A percentile compares a stretch with the other conserved stretches of the same genome.
Evolutionary conservation across 2,888 invertebrate genomes (phyloP).

Genomic region (Protophormia terraenovae): DNA sequence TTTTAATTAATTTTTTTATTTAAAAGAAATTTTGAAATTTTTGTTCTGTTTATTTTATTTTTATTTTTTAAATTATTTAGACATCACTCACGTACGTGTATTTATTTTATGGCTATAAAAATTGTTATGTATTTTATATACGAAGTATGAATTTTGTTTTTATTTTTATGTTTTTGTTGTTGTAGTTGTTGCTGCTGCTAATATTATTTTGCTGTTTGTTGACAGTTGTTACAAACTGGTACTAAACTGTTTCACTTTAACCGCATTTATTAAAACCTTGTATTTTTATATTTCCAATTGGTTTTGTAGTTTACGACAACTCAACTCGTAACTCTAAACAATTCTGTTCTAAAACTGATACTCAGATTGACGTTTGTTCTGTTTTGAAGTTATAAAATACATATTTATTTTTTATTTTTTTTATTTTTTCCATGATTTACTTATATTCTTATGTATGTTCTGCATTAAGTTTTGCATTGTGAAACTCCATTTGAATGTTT

Average conservation of each 20-base stretch:
- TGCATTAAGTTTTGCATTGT: conserved; percentile 33
- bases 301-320: neutral
- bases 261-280: conserved; percentile 59
- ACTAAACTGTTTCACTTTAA: conserved; percentile 64
- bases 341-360: conserved; percentile 21
- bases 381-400: conserved; percentile 33
- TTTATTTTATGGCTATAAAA: conserved; percentile 36
- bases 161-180: neutral
- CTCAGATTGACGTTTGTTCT: conserved; percentile 12
- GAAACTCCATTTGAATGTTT: conserved; percentile 27
- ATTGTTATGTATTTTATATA: conserved; percentile 2
- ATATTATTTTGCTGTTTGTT: conserved; percentile 35
- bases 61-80: conserved; percentile 10
- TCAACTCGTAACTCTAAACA: conserved; percentile 10
- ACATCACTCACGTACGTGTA: conserved; percentile 56
- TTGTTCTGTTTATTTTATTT: neutral
- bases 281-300: conserved; percentile 25
- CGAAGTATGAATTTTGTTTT: conserved; percentile 11
- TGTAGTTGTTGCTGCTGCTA: too few relatives aligned
- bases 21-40: neutral
- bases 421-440: neutral
- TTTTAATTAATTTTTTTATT: neutral
- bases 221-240: conserved; percentile 62
- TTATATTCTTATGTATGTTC: neutral
- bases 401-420: conserved; percentile 24